Base-by-base conservation (phyloP, 1,140 invertebrate genomes). In the Trinorchestia longiramus region DNA sequence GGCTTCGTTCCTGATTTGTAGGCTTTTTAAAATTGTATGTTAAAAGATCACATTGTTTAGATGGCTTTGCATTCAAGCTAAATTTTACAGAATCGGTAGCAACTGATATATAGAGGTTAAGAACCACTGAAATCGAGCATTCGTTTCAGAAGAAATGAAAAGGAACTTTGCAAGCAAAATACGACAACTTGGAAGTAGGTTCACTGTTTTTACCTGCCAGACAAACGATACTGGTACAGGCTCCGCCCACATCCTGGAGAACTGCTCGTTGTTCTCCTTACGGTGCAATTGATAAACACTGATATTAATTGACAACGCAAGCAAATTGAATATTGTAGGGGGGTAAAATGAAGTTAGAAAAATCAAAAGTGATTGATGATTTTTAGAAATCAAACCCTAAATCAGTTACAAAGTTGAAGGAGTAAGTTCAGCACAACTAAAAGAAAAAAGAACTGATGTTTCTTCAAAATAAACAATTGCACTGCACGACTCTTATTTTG, bases 221-320 rank as follows among this genome's bases (percentile, higher is more conserved):
- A 91, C 88, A 91, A 11, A 91, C 88, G 88, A 91, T 44, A 91
- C 88, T 91, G 43, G 88, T 91, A 91, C 88, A 91, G 41, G 88
- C 88, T 91, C 88, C 88, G 88, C 88, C 88, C 88, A 91, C 88
- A 91, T 91, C 88, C 11, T 91, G 88, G 17, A 91, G 88, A 8
- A 43, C 88, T 41, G 88, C 88, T 44, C 88, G 88, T 44, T 91
- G 88, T 44, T 91, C 88, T 15, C 88, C 88, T 91, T 91, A 19
- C 36, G 88, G 8, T 19, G 62, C 62, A 77, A 77, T 77, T 36
- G 62, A 77, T 28, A 77, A 77, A 77, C 36, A 36, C 62, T 77
- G 62, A 77, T 28, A 77, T 77, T 77, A 77, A 77, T 77, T 77
- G 11, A 77, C 62, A 77, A 36, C 28, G 28, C 62, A 77, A 77